Percentiles rank a stretch among this genome's conserved stretches.
Evolutionary conservation across 2,888 invertebrate species (phyloP).

Genomic region (Bombyx huttoni): DNA sequence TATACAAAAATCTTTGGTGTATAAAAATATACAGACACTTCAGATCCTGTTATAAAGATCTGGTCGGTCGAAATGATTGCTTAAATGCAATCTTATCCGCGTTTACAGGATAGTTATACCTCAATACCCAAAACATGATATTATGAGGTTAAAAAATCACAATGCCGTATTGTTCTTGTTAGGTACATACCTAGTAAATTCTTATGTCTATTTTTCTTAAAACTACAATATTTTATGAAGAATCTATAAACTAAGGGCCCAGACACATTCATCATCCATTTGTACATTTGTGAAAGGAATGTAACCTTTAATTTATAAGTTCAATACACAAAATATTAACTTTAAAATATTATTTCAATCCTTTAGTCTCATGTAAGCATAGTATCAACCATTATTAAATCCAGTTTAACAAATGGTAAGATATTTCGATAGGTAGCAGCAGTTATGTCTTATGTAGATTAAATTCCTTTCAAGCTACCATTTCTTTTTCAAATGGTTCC

Average conservation of each 20-base stretch:
- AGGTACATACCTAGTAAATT: slow-evolving; percentile 24
- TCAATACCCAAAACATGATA: slow-evolving; percentile 35
- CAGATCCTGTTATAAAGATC: slow-evolving; percentile 60
- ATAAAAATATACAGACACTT: slow-evolving; percentile 64
- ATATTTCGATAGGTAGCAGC: slow-evolving; percentile 47
- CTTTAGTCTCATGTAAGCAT: slow-evolving; percentile 49
- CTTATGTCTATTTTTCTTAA: slow-evolving; percentile 54
- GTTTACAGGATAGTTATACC: slow-evolving; percentile 68
- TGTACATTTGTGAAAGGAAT: slow-evolving; percentile 69
- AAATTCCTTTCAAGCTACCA: slow-evolving; percentile 61
- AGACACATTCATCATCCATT: slow-evolving; percentile 67
- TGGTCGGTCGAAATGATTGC: slow-evolving; percentile 72
- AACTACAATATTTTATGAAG: slow-evolving; percentile 64
- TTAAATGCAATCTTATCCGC: slow-evolving; percentile 55
- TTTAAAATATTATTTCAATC: slow-evolving; percentile 34
- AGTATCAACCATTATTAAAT: slow-evolving; percentile 68
- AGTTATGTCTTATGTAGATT: slow-evolving; percentile 29
- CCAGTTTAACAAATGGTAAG: slow-evolving; percentile 70
- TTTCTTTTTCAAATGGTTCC: slow-evolving; percentile 30
- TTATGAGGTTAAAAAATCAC: slow-evolving; percentile 42
- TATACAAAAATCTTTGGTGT: slow-evolving; percentile 65
- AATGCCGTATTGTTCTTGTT: slow-evolving; percentile 51
- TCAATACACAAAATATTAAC: slow-evolving; percentile 58
- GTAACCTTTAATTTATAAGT: slow-evolving; percentile 71
- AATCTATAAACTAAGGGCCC: slow-evolving; percentile 71